phyloP scores from a whole-genome alignment of 2,113 vertebrate genomes.

The Fulmarus glacialis region DNA sequence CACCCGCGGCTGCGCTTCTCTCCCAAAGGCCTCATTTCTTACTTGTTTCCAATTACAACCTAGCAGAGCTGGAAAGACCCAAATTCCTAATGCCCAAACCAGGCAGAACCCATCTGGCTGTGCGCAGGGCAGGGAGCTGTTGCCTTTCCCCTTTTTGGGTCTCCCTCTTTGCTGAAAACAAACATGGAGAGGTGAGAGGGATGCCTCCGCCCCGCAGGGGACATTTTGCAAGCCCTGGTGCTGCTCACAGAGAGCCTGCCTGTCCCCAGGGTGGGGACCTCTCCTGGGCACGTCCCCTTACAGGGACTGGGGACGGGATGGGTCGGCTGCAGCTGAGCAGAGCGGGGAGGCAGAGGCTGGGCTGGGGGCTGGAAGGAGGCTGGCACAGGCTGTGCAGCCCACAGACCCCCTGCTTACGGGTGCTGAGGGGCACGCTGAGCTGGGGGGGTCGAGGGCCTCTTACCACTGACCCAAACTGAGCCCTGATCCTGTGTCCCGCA shows the following conservation, averaged over 20 bases:
- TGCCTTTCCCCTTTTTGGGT: not conserved
- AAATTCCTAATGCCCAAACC: not conserved
- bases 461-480: not conserved
- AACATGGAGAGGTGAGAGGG: not conserved
- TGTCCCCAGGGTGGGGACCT: not conserved
- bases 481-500: fast-evolving
- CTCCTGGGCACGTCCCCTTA: not conserved
- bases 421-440: not conserved
- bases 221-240: not conserved
- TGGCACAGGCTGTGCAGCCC: not conserved
- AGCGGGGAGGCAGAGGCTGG: not conserved
- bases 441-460: fast-evolving
- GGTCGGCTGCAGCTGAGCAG: not conserved
- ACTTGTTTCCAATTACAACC: not conserved
- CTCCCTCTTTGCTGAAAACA: not conserved
- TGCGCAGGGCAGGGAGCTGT: not conserved
- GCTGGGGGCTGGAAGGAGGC: not conserved
- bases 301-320: not conserved
- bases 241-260: not conserved
- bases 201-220: not conserved
- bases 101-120: not conserved
- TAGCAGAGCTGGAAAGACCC: not conserved
- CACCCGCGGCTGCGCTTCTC: not conserved
- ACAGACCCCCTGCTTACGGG: not conserved
- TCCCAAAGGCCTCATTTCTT: not conserved